A percentile compares a stretch with the other conserved stretches of the same genome.
Evolutionary conservation across 92 coral and sea anemone species (phyloP).

Genomic region (Siderastrea siderea): DNA sequence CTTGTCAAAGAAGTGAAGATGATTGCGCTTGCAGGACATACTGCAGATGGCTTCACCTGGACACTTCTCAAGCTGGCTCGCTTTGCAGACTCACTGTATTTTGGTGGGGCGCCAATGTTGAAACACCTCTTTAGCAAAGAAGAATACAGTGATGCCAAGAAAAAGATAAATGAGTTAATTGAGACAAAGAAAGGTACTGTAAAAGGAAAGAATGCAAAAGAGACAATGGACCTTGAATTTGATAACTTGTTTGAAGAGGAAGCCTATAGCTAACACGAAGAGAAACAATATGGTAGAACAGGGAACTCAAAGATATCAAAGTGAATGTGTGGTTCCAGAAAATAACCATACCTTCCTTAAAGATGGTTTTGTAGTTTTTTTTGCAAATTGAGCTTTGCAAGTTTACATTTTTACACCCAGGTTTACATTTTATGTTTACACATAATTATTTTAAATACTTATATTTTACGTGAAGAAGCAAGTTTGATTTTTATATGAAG

Average conservation of each 20-base stretch:
- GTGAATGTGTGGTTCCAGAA: too few species aligned
- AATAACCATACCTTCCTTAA: too few species aligned
- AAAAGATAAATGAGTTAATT: slow-evolving; percentile 58
- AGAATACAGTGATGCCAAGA: slow-evolving; percentile 63
- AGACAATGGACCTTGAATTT: slow-evolving; percentile 25
- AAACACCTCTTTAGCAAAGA: slow-evolving; percentile 67
- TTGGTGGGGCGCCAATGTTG: slow-evolving; percentile 73
- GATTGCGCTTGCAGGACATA: slow-evolving; percentile 75
- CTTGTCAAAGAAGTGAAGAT: slow-evolving; percentile 77
- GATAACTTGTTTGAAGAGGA: slow-evolving; percentile 63
- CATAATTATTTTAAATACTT: too few species aligned
- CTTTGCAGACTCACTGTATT: slow-evolving; percentile 58
- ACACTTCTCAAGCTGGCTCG: slow-evolving; percentile 79
- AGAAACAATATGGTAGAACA: not conserved
- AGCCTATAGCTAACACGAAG: not conserved
- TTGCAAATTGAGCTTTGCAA: too few species aligned
- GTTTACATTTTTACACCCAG: too few species aligned
- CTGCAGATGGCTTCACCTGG: slow-evolving; percentile 81
- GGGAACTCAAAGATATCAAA: too few species aligned
- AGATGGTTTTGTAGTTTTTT: too few species aligned
- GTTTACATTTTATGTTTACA: too few species aligned
- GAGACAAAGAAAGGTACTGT: slow-evolving; percentile 35
- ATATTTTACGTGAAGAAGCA: too few species aligned
- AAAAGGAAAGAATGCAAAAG: slow-evolving; percentile 19
- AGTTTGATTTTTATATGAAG: too few species aligned